Evolutionary conservation across 1,140 invertebrate genomes (phyloP), one percentile per base, ranked within the genome.

Genomic region (Orchestia grillus): DNA sequence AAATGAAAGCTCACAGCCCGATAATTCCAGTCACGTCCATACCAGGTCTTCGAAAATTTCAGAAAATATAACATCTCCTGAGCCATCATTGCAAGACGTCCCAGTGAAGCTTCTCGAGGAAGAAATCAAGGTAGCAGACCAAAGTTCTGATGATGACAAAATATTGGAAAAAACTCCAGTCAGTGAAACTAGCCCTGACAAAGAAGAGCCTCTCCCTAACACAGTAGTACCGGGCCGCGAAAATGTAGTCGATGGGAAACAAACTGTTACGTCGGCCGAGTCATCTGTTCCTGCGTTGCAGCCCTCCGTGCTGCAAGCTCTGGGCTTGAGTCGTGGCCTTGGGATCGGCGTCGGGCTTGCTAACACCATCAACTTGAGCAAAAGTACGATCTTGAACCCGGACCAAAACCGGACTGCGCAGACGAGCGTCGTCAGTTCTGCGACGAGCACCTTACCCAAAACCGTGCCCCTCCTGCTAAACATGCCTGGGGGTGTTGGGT

Each of bases 381-480:
- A 94, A 94, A 94, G 44, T 94, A 11, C 43, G 43, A 47, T 94
- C 92, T 45, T 94, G 92, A 94, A 44, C 44, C 41, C 92, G 40
- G 92, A 94, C 41, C 92, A 94, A n/a, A 94, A 44, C 92, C 92
- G 92, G 44, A 47, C 92, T 40, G 44, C 92, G 40, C 92, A 44
- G 44, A 94, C 43, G 43, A 47, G 41, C 44, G 43, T 45, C 92
- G 43, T 47, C 44, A 94, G 41, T 28, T 40, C 92, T n/a, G 44
- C 92, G 92, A 47, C 43, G 44, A 44, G 92, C 44, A 94, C 44
- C 43, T 90, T 90, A 90, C 92, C 92, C 92, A 94, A 94, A 94
- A 94, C 96, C 45, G 96, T 97, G 95, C 96, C 96, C 91, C 96
- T 97, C 23, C 96, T 97, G 47, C 95, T 97, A 16, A 97, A 96